Evolutionary conservation across 1,140 invertebrate species (phyloP).

Genomic region (Brachionus sp.): DNA sequence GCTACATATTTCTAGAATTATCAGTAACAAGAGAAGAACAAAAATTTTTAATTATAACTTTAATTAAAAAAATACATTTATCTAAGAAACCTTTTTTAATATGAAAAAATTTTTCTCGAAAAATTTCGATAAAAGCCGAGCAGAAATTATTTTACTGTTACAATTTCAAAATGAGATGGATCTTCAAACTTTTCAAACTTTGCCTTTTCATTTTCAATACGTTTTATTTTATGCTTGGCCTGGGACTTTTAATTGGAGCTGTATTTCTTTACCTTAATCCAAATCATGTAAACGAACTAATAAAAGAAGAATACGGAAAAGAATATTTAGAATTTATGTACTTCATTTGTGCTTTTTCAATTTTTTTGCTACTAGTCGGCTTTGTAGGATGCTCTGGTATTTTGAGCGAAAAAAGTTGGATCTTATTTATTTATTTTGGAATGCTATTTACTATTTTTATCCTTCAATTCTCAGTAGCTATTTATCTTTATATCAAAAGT

Average conservation of each 20-base stretch:
- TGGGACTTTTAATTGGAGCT: neutral
- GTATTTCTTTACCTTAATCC: conserved; percentile 25
- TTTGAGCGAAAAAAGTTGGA: conserved; percentile 41
- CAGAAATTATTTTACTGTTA: neutral
- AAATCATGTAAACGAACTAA: conserved; percentile 37
- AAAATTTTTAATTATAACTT: neutral
- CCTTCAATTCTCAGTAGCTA: conserved; percentile 1
- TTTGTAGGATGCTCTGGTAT: conserved; percentile 35
- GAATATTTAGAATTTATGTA: conserved; percentile 35
- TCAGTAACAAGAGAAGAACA: conserved; percentile 1
- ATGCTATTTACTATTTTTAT: conserved; percentile 34
- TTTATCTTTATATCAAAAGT: conserved; percentile 30
- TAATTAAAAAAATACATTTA: neutral
- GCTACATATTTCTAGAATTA: neutral
- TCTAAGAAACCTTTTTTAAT: neutral
- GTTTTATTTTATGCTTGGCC: conserved; percentile 40
- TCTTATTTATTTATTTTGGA: conserved; percentile 34
- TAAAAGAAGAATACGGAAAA: conserved; percentile 40
- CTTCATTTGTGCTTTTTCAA: conserved; percentile 24
- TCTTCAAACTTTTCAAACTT: conserved; percentile 41
- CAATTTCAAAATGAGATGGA: conserved; percentile 30
- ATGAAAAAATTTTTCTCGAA: neutral
- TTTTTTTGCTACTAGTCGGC: conserved; percentile 26
- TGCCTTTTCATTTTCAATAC: conserved; percentile 39
- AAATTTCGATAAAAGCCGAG: neutral